phyloP scores from a whole-genome alignment of 2,888 invertebrate species.

The Pasiphila rectangulata region DNA sequence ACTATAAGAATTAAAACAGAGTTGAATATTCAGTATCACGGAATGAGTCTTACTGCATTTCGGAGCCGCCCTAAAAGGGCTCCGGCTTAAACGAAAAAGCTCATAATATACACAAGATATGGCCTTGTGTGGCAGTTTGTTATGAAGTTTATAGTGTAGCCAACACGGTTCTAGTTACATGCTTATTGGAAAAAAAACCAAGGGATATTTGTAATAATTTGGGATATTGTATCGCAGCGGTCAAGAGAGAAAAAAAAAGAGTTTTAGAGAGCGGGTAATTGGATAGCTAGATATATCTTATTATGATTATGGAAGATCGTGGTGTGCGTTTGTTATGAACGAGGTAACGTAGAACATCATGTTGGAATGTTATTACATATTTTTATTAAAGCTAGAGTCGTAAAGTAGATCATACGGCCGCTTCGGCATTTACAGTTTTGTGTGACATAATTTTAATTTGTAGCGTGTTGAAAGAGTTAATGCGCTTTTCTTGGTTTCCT shows the following conservation, averaged over 20 bases:
- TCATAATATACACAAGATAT: slow-evolving; percentile 80
- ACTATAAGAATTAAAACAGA: slow-evolving; percentile 31
- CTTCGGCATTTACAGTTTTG: slow-evolving; percentile 46
- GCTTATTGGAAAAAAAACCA: slow-evolving; percentile 58
- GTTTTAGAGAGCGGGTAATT: slow-evolving; percentile 51
- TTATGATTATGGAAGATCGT: slow-evolving; percentile 54
- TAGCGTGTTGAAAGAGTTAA: slow-evolving; percentile 48
- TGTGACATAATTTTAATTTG: slow-evolving; percentile 54
- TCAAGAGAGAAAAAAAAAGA: slow-evolving; percentile 45
- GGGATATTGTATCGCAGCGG: slow-evolving; percentile 54
- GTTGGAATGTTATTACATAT: slow-evolving; percentile 69
- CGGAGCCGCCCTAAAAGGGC: slow-evolving; percentile 18
- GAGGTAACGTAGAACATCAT: slow-evolving; percentile 54
- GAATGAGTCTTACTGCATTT: slow-evolving; percentile 40
- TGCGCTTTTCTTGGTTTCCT: slow-evolving; percentile 29
- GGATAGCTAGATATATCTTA: slow-evolving; percentile 53
- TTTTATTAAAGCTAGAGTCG: slow-evolving; percentile 66
- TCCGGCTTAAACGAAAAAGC: slow-evolving; percentile 74
- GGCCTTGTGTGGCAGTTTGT: slow-evolving; percentile 76
- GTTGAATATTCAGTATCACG: slow-evolving; percentile 30
- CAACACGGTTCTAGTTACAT: slow-evolving; percentile 70
- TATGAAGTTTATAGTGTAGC: slow-evolving; percentile 77
- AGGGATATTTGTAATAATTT: slow-evolving; percentile 65
- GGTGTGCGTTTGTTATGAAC: slow-evolving; percentile 55
- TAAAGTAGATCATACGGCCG: slow-evolving; percentile 61